A percentile compares a stretch with the other conserved stretches of the same genome.
phyloP scores from a whole-genome alignment of 2,888 invertebrate genomes.

The Caenorhabditis becei region DNA sequence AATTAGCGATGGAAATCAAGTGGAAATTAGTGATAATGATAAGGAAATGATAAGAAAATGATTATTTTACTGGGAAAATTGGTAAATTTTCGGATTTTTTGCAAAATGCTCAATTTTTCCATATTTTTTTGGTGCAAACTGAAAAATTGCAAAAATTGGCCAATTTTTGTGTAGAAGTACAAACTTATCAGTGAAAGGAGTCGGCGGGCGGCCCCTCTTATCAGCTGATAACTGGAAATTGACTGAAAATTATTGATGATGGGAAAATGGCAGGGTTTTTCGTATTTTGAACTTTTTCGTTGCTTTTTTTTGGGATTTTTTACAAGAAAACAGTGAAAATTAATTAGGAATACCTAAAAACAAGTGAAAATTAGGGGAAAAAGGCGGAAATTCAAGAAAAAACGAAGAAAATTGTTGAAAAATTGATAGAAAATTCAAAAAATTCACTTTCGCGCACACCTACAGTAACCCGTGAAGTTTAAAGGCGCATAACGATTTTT shows the following conservation, averaged over 20 bases:
- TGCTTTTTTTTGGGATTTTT: background rate
- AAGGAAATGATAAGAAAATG: too few relatives aligned
- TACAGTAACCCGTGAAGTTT: too few relatives aligned
- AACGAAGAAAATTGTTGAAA: background rate
- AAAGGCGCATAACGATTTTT: too few relatives aligned
- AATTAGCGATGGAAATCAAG: background rate
- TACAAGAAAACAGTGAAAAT: background rate
- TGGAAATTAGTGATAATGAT: too few relatives aligned
- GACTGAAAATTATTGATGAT: slow-evolving; percentile 26
- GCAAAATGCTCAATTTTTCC: too few relatives aligned
- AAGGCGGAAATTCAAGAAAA: background rate
- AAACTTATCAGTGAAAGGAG: slow-evolving; percentile 42
- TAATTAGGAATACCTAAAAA: too few relatives aligned
- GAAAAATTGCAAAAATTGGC: slow-evolving; percentile 6
- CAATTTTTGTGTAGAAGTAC: slow-evolving; percentile 38
- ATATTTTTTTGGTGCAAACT: background rate
- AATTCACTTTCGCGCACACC: background rate
- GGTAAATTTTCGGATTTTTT: too few relatives aligned
- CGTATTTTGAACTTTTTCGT: background rate
- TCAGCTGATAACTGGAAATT: slow-evolving; percentile 36
- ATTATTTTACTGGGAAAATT: too few relatives aligned
- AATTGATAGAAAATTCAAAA: background rate
- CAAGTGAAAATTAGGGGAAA: background rate
- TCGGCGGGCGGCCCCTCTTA: slow-evolving; percentile 43
- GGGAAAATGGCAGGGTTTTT: background rate